phyloP scores from a whole-genome alignment of 2,797 vertebrate genomes.

The Parauchenoglanis ngamensis region DNA sequence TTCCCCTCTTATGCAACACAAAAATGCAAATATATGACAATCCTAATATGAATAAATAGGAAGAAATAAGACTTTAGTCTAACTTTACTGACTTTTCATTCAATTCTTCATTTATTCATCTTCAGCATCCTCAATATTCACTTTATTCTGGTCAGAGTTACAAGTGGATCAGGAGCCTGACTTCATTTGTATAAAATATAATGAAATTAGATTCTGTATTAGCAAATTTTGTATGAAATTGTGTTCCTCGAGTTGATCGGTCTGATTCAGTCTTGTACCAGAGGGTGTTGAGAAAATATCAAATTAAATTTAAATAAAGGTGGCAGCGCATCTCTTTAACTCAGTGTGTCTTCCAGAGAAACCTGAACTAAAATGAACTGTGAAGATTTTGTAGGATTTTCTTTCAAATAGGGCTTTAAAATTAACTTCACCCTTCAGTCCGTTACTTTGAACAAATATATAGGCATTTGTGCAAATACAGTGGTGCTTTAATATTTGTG shows the following conservation, averaged over 20 bases:
- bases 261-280: background rate
- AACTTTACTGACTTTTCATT: background rate
- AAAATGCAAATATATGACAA: background rate
- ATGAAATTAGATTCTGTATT: background rate
- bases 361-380: background rate
- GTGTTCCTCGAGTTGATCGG: background rate
- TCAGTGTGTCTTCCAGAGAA: background rate
- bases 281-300: background rate
- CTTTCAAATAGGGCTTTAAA: background rate
- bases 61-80: background rate
- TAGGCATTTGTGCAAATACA: background rate
- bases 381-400: background rate
- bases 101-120: background rate
- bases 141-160: background rate
- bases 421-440: background rate
- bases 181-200: background rate
- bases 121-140: background rate
- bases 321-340: background rate
- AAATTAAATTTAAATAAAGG: background rate
- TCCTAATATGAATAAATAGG: background rate
- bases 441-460: background rate
- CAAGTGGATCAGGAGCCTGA: background rate
- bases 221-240: background rate
- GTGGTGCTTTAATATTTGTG: too few species aligned
- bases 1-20: background rate